phyloP scores from a whole-genome alignment of 2,113 vertebrate genomes.

The Mesocricetus auratus region DNA sequence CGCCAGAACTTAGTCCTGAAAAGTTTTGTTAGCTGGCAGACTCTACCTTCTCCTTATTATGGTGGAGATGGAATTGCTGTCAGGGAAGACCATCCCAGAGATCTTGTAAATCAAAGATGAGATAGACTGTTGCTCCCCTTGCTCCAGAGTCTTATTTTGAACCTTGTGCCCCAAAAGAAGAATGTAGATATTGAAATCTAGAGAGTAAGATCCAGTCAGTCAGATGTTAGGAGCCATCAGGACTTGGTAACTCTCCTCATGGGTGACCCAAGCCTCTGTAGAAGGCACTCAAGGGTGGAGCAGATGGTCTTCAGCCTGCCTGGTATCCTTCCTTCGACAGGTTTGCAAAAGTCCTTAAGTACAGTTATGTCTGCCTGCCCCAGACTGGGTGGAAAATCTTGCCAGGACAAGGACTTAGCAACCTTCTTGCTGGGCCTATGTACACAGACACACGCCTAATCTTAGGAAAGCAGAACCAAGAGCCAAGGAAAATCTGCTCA shows the following conservation, averaged over 20 bases:
- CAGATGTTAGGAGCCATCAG: constrained; percentile 53
- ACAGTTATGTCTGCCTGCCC: constrained; percentile 5
- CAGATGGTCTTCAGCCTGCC: background rate
- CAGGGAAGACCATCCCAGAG: constrained; percentile 37
- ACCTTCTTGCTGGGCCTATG: background rate
- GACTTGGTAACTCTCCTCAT: background rate
- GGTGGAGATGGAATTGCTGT: constrained; percentile 64
- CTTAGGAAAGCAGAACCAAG: constrained; percentile 24
- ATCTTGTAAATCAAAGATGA: constrained; percentile 68
- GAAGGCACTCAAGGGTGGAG: background rate
- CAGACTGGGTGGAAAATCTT: constrained; percentile 11
- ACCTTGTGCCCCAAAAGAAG: background rate
- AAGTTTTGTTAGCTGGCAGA: constrained; percentile 74
- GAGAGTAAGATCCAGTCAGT: constrained; percentile 43
- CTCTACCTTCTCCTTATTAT: constrained; percentile 34
- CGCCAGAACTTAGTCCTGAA: constrained; percentile 64
- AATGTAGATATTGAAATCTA: constrained; percentile 58
- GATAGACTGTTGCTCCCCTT: constrained; percentile 53
- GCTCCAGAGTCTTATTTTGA: constrained; percentile 59
- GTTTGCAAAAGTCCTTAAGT: background rate
- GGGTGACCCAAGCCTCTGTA: background rate
- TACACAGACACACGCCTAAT: background rate
- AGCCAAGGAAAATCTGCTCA: constrained; percentile 51
- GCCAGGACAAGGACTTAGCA: background rate
- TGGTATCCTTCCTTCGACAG: background rate